Conservation (phyloP, 2,888 invertebrate genomes). For the Atethmia centrago region DNA sequence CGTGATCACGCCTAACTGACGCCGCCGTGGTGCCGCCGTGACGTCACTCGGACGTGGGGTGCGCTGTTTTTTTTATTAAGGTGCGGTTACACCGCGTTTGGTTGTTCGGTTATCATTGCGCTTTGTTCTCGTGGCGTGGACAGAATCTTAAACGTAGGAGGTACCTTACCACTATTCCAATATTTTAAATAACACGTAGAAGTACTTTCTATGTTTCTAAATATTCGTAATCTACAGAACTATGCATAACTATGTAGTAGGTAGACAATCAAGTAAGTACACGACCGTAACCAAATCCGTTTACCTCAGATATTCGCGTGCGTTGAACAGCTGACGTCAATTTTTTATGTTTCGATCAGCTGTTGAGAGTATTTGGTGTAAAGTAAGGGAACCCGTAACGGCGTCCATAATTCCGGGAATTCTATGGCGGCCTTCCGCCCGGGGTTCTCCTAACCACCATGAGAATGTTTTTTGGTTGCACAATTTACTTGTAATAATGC, state of each 20-base stretch:
- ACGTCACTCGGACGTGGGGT: constrained; percentile 49
- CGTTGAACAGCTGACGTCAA: constrained; percentile 47
- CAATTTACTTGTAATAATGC: neutral
- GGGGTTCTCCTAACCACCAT: constrained; percentile 31
- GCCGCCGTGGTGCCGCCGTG: constrained; percentile 36
- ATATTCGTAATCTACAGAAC: neutral
- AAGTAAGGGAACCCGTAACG: constrained; percentile 46
- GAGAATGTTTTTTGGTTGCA: constrained; percentile 35
- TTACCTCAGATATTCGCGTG: constrained; percentile 15
- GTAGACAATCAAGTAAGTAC: constrained; percentile 5
- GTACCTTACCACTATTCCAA: neutral
- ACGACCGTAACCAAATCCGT: constrained; percentile 15
- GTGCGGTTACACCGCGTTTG: constrained; percentile 15
- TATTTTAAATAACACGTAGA: constrained; percentile 20
- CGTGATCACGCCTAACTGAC: constrained; percentile 72
- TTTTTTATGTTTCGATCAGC: constrained; percentile 52
- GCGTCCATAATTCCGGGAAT: constrained; percentile 54
- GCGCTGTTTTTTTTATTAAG: constrained; percentile 18
- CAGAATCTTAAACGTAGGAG: constrained; percentile 20
- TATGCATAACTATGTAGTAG: neutral
- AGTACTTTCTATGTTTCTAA: neutral
- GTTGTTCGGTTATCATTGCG: constrained; percentile 16
- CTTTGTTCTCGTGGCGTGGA: constrained; percentile 38
- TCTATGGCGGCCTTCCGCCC: constrained; percentile 53
- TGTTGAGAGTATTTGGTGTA: constrained; percentile 39